A percentile compares a stretch with the other conserved stretches of the same genome.
phyloP scores from a whole-genome alignment of 2,888 invertebrate genomes.

The Notodonta ziczac region DNA sequence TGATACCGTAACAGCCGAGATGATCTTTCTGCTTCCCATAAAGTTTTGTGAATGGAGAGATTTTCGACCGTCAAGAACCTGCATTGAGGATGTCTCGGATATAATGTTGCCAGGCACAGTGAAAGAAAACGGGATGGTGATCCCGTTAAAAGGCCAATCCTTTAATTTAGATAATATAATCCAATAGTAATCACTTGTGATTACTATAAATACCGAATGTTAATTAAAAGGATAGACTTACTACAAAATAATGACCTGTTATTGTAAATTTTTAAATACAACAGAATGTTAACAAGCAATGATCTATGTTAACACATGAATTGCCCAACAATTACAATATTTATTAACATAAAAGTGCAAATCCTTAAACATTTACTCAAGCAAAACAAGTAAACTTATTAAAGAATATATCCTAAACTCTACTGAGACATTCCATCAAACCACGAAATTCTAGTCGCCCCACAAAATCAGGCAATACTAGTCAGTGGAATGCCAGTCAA shows the following conservation, averaged over 20 bases:
- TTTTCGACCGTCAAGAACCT: neutral
- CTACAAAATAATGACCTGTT: no score
- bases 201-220: no score
- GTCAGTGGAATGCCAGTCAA: slow-evolving; percentile 64
- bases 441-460: neutral
- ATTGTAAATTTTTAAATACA: no score
- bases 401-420: neutral
- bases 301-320: no score
- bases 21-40: slow-evolving; percentile 43
- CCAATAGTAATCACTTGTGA: no score
- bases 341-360: no score
- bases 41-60: slow-evolving; percentile 37
- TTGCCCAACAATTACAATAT: no score
- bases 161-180: no score
- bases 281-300: no score
- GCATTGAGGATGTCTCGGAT: neutral
- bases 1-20: slow-evolving; percentile 36
- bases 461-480: slow-evolving; percentile 41
- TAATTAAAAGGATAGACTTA: no score
- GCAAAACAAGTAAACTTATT: no score
- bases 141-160: neutral
- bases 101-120: neutral
- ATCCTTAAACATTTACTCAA: no score
- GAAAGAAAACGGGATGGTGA: neutral
- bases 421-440: slow-evolving; percentile 6